Evolutionary conservation across 2,113 vertebrate genomes (phyloP).

Genomic region (Rhegmatorhina hoffmannsi): DNA sequence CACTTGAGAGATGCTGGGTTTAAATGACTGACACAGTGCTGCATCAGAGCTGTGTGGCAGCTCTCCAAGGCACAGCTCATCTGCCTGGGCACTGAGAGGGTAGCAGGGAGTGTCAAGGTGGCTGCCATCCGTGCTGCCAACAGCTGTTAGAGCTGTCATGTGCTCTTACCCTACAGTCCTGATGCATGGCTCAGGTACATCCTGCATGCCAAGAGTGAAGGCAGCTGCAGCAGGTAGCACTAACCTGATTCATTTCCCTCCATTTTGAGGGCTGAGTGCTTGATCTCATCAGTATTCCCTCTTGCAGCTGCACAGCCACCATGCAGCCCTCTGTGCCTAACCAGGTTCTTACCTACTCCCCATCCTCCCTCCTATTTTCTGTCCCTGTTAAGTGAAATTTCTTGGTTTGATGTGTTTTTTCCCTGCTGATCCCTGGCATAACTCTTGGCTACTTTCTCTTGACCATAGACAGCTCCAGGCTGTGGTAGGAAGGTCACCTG

Average conservation of each 20-base stretch:
- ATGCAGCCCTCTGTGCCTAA: not conserved
- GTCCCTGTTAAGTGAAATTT: not conserved
- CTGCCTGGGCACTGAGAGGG: not conserved
- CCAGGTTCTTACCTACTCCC: not conserved
- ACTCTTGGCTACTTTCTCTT: not conserved
- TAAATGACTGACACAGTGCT: not conserved
- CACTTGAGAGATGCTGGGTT: not conserved
- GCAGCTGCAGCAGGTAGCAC: rapidly evolving
- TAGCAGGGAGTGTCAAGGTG: not conserved
- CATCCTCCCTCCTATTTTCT: not conserved
- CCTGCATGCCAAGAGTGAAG: rapidly evolving
- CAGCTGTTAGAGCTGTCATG: not conserved
- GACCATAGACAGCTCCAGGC: not conserved
- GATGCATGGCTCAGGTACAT: not conserved
- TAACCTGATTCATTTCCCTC: not conserved
- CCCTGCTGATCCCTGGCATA: not conserved
- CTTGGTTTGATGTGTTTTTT: not conserved
- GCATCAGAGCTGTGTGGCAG: not conserved
- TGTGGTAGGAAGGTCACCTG: not conserved
- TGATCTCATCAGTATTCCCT: not conserved
- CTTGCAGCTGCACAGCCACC: not conserved
- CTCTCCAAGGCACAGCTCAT: not conserved
- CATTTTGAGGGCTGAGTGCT: not conserved
- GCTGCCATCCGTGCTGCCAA: not conserved
- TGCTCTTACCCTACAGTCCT: not conserved